These are phyloP conservation scores for Chrysomela aeneicollis DNA, from an alignment of 2,888 invertebrate species.

Conservation along the genomic window DNA sequence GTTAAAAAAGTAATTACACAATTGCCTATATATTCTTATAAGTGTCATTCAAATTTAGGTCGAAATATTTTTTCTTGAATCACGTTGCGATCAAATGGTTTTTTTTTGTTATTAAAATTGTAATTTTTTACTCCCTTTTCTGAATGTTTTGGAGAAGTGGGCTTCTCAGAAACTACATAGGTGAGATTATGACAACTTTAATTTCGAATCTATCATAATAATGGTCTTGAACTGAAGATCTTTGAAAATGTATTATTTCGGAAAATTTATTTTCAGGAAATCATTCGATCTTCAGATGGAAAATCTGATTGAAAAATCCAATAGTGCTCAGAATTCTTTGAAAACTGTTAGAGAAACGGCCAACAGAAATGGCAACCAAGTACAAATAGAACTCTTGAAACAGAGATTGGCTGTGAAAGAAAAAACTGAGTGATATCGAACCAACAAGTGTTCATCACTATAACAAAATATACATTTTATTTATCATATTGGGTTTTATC, in stretches of 20 bases:
- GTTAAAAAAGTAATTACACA: too few species aligned
- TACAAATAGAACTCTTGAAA: conserved; percentile 59
- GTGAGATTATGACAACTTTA: too few species aligned
- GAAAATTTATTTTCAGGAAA: conserved; percentile 60
- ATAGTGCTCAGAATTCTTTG: conserved; percentile 63
- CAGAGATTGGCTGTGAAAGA: conserved; percentile 24
- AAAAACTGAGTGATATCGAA: conserved; percentile 8
- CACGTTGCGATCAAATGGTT: too few species aligned
- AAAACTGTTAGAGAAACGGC: conserved; percentile 66
- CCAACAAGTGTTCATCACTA: background rate
- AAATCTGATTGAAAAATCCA: conserved; percentile 63
- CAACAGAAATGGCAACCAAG: conserved; percentile 65
- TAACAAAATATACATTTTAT: background rate
- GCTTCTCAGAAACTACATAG: too few species aligned
- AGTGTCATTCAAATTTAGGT: too few species aligned
- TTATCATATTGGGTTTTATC: too few species aligned
- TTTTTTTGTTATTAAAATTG: too few species aligned
- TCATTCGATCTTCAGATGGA: conserved; percentile 64
- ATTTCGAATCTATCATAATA: too few species aligned
- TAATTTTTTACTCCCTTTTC: too few species aligned
- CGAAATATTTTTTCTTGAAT: too few species aligned
- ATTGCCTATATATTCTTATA: too few species aligned
- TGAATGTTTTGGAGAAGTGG: too few species aligned
- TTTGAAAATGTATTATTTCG: background rate
- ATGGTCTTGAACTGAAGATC: background rate